Evolutionary conservation across 1,140 invertebrate species (phyloP), one percentile per base, ranked within the genome.

Genomic region (Eupristina koningsbergeri): DNA sequence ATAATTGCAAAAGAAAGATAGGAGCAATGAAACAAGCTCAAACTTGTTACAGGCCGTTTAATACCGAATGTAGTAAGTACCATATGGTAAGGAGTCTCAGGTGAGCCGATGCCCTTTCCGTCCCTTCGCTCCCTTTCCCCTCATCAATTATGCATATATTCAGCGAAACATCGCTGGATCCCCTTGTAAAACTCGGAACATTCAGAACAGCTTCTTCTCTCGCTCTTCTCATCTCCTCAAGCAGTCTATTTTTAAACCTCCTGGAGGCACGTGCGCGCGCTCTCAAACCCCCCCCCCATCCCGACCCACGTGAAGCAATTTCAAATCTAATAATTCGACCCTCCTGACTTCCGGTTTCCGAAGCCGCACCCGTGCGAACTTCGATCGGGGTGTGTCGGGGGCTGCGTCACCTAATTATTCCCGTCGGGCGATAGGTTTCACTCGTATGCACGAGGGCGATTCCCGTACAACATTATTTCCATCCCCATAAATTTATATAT

Each of bases 281-380:
- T 61, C 45, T 22, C n/a, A n/a, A n/a, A n/a, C n/a, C 34, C 22
- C 50, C 19, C 34, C 22, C 50, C 13, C 31, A 17, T n/a, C 26
- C 53, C 22, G 5, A 3, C 26, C 53, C 53, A 6, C 3, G 19
- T 71, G 17, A 80, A 39, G 63, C 67, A 26, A 77, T 63, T 22
- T 26, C 26, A 17, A 81, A 74, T 81, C 67, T 74, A 74, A 81
- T 81, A 81, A 61, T 74, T 71, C 50, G 53, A 74, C 50, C 80
- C 53, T 50, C 7, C 34, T 17, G 69, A 17, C 39, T 61, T 81
- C 79, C 64, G 67, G 13, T 80, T 80, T 73, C 80, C 69, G 69
- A n/a, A n/a, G 64, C 67, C 67, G 39, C 67, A 41, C 67, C 67
- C 67, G 36, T 13, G 11, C 8, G 53, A 3, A 58, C 26, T 58